These are phyloP conservation scores for Isurus oxyrinchus DNA, from an alignment of 2,113 vertebrate species.

Conservation along the genomic window DNA sequence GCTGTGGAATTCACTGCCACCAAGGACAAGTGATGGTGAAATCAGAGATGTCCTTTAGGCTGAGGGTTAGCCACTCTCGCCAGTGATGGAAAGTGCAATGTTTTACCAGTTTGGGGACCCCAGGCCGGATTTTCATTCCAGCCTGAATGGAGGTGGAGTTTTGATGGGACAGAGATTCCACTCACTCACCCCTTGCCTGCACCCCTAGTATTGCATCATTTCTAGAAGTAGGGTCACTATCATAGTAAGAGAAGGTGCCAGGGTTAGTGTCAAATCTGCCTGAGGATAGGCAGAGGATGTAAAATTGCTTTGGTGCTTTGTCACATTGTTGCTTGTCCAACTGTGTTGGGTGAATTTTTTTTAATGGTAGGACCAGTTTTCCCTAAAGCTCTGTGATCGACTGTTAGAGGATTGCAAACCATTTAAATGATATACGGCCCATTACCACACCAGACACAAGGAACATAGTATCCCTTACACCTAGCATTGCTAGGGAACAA, in stretches of 20 bases:
- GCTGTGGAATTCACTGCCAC: background rate
- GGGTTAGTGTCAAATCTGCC: background rate
- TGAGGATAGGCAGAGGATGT: background rate
- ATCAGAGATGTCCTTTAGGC: background rate
- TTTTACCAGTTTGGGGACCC: background rate
- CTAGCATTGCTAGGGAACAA: background rate
- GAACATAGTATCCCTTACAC: background rate
- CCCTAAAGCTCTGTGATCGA: background rate
- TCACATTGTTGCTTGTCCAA: background rate
- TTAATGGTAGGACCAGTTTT: background rate
- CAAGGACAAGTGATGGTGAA: background rate
- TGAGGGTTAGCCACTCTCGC: background rate
- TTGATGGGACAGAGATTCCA: background rate
- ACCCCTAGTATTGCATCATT: background rate
- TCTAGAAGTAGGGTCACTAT: background rate
- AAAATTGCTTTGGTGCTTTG: background rate
- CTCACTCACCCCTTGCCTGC: background rate
- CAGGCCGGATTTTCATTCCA: background rate
- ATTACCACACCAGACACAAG: background rate
- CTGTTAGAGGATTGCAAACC: background rate
- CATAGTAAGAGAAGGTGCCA: background rate
- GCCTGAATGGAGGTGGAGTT: background rate
- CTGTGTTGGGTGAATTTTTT: background rate
- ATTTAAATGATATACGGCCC: background rate
- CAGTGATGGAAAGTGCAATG: background rate